phyloP scores from a whole-genome alignment of 2,113 vertebrate genomes.

The Atractosteus spatula region DNA sequence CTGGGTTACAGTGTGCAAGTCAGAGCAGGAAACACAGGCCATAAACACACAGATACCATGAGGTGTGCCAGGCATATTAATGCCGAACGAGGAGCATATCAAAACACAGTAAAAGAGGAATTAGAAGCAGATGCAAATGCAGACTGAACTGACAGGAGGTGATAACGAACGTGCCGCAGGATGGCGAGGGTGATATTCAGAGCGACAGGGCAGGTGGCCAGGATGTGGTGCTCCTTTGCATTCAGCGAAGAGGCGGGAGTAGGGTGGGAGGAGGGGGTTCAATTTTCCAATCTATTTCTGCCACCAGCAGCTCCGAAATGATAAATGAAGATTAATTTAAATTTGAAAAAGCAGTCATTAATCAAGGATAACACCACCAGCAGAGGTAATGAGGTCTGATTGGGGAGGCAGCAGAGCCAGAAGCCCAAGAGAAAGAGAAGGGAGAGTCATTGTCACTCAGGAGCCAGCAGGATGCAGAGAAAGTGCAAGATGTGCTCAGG shows the following conservation, averaged over 20 bases:
- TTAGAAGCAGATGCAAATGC: no score
- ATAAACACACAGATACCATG: no score
- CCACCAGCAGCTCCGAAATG: constrained; percentile 1
- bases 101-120: background rate
- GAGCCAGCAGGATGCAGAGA: background rate
- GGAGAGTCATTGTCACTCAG: background rate
- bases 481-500: background rate
- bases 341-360: constrained; percentile 7
- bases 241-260: background rate
- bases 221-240: background rate
- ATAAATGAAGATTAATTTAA: background rate
- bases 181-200: background rate
- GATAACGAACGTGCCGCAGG: no score
- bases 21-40: no score
- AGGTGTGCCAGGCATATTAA: no score
- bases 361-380: background rate
- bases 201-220: no score
- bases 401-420: background rate
- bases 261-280: background rate
- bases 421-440: background rate
- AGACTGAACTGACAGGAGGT: background rate
- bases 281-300: background rate
- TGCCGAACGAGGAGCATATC: no score
- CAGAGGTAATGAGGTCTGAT: background rate
- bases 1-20: no score